Evolutionary conservation across 2,888 invertebrate genomes (phyloP).

Genomic region (Eristalis pertinax): DNA sequence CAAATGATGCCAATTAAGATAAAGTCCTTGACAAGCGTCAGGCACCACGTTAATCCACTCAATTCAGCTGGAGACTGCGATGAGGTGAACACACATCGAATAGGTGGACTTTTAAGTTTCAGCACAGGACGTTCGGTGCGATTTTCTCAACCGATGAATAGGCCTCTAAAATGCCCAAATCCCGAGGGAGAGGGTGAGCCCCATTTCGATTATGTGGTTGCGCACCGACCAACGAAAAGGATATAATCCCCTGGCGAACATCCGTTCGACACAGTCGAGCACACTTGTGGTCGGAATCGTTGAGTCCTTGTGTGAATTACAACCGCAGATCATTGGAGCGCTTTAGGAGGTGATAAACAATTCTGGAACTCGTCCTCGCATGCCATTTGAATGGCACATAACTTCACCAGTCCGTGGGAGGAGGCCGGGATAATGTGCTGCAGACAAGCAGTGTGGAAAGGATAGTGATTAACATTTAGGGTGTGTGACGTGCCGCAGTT

Average conservation of each 20-base stretch:
- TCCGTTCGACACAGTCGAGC: background rate
- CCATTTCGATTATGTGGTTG: background rate
- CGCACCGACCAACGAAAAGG: background rate
- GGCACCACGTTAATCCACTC: conserved; percentile 6
- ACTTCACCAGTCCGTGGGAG: background rate
- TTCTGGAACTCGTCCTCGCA: conserved; percentile 13
- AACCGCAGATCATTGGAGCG: conserved; percentile 5
- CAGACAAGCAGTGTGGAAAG: background rate
- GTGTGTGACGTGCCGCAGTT: background rate
- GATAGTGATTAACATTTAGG: background rate
- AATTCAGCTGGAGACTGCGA: background rate
- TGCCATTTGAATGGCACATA: conserved; percentile 14
- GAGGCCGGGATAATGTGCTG: background rate
- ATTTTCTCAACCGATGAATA: background rate
- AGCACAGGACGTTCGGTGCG: background rate
- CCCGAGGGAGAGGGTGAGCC: background rate
- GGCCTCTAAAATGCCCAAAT: background rate
- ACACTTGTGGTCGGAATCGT: background rate
- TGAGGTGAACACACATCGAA: background rate
- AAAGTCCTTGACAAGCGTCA: conserved; percentile 7
- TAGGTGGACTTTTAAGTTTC: background rate
- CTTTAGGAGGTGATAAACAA: conserved; percentile 29
- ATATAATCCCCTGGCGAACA: background rate
- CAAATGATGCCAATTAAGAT: conserved; percentile 23
- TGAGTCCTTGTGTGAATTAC: background rate